Evolutionary conservation across 2,888 invertebrate species (phyloP), one percentile per base, ranked within the genome.

Genomic region (Anoncus sp.): DNA sequence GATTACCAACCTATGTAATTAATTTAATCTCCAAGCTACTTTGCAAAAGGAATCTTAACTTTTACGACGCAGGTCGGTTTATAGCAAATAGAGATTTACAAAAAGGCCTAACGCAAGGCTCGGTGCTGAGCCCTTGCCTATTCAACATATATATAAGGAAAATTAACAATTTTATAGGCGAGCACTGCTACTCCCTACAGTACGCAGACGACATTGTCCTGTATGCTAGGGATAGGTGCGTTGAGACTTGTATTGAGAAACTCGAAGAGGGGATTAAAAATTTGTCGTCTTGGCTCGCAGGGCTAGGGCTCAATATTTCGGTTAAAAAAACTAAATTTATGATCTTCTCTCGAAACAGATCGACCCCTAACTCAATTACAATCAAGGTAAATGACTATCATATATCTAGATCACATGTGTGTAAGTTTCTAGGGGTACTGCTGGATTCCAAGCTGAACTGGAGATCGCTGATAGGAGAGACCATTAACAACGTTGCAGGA

Each of bases 101-200:
- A 2, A 65, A 49, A 40, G 71, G 76, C 1, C 24, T 66, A 2
- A 55, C 71, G 1, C 76, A 70, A n/a, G 70, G 63, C 0, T 75
- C 62, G 12, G 51, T 53, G 0, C 3, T 63, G 2, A 70, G 75
- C 22, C 70, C 51, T 12, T 12, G n/a, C 12, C 10, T 75, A 0
- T 75, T 75, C 3, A 75, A 75, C 6, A 27, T 75, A 5, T 67
- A 75, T 24, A 4, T 59, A 4, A 53, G 69, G 12, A 51, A 75
- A 22, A 60, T 69, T 1, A 16, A 62, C 1, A 1, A 47, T 1
- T 47, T 69, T n/a, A n/a, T n/a, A n/a, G n/a, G n/a, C n/a, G n/a
- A n/a, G 3, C 5, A 45, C 9, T 57, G 57, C 14, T 35, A 5
- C 12, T 38, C 47, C 1, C 22, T 57, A 2, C 55, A 67, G 9